phyloP scores from a whole-genome alignment of 2,113 vertebrate genomes.

The Gallinago media region DNA sequence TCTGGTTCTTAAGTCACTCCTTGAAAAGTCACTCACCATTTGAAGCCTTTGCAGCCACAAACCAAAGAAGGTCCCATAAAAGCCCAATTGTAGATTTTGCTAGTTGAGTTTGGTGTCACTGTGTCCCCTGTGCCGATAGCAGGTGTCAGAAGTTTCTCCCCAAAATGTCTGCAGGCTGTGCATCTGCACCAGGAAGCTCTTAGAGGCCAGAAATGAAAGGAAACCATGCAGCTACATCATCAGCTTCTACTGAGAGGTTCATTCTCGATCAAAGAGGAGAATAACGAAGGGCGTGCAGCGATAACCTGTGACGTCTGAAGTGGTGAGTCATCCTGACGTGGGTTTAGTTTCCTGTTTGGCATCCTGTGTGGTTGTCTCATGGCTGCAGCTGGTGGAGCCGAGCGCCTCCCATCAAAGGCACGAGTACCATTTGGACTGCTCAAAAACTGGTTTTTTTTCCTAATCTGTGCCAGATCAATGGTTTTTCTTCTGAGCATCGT shows the following conservation, averaged over 20 bases:
- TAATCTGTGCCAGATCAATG: neutral
- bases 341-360: neutral
- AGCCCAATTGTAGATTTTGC: neutral
- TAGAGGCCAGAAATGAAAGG: neutral
- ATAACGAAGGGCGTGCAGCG: accelerated
- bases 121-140: neutral
- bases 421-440: neutral
- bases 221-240: neutral
- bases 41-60: neutral
- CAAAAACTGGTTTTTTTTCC: neutral
- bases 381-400: neutral
- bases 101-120: neutral
- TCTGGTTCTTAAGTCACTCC: neutral
- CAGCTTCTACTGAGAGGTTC: neutral
- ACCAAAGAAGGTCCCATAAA: neutral
- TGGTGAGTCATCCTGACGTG: neutral
- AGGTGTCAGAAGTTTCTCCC: neutral
- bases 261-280: neutral
- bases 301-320: neutral
- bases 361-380: neutral
- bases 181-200: neutral
- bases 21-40: neutral
- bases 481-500: neutral
- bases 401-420: neutral
- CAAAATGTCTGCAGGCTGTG: neutral